Evolutionary conservation across 2,888 invertebrate genomes (phyloP).

Genomic region (Polydrusus cervinus): DNA sequence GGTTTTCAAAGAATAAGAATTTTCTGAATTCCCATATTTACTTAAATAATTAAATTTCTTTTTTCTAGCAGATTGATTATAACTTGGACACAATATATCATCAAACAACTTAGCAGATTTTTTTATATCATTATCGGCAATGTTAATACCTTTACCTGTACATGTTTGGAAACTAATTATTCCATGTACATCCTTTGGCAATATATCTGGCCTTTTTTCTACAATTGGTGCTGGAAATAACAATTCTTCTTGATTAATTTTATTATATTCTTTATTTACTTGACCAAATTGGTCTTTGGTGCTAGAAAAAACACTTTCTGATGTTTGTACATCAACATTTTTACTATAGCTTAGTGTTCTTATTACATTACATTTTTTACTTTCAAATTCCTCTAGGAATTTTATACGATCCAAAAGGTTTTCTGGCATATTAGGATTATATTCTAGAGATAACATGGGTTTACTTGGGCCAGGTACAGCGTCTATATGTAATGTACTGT

Average conservation of each 20-base stretch:
- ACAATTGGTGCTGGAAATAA: neutral
- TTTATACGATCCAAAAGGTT: neutral
- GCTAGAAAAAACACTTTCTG: neutral
- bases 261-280: neutral
- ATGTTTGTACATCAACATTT: neutral
- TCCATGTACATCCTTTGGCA: neutral
- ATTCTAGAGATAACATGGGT: neutral
- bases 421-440: constrained; percentile 4
- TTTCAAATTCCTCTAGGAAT: constrained; percentile 3
- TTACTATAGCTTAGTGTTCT: constrained; percentile 3
- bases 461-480: neutral
- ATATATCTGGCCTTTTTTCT: neutral
- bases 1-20: neutral
- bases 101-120: constrained; percentile 66
- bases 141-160: constrained; percentile 66
- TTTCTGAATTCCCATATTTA: neutral
- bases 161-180: constrained; percentile 61
- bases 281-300: neutral
- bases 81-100: constrained; percentile 40
- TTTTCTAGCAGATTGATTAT: neutral
- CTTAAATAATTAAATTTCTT: constrained; percentile 39
- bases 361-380: neutral
- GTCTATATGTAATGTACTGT: neutral
- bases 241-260: neutral
- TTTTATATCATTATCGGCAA: constrained; percentile 59